Conservation (phyloP, 2,797 vertebrate species). For the Mus spretus region DNA sequence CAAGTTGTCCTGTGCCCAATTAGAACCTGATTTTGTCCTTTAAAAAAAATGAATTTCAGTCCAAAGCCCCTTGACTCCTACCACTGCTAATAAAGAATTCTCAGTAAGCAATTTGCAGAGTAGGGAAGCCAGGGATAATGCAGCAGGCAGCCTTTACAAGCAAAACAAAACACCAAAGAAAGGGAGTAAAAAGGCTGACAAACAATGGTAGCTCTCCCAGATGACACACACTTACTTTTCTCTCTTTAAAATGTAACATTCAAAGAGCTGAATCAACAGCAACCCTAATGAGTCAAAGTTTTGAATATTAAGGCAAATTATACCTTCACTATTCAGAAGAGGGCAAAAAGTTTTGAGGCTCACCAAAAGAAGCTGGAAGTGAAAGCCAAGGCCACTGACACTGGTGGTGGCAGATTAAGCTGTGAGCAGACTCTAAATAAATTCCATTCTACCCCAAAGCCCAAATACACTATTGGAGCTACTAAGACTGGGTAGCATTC, state of each 20-base stretch:
- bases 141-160: slow-evolving; percentile 76
- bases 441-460: slow-evolving; percentile 72
- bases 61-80: slow-evolving; percentile 77
- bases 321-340: slow-evolving; percentile 60
- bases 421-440: slow-evolving; percentile 86
- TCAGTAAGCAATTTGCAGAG: slow-evolving; percentile 76
- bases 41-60: slow-evolving; percentile 68
- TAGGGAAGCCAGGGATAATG: slow-evolving; percentile 78
- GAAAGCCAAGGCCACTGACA: slow-evolving; percentile 66
- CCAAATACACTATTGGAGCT: slow-evolving; percentile 81
- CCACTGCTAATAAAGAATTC: slow-evolving; percentile 79
- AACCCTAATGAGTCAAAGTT: slow-evolving; percentile 66
- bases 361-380: slow-evolving; percentile 72
- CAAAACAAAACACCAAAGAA: slow-evolving; percentile 72
- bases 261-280: slow-evolving; percentile 78
- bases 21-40: slow-evolving; percentile 66
- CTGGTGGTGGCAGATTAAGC: slow-evolving; percentile 80
- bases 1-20: slow-evolving; percentile 79
- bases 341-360: slow-evolving; percentile 69
- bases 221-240: slow-evolving; percentile 71
- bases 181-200: slow-evolving; percentile 79
- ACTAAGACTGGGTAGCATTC: slow-evolving; percentile 83
- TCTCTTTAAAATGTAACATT: slow-evolving; percentile 65
- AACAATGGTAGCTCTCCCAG: slow-evolving; percentile 76
- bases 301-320: slow-evolving; percentile 82